Conservation (phyloP, 2,113 vertebrate genomes). For the Crypturellus undulatus region DNA sequence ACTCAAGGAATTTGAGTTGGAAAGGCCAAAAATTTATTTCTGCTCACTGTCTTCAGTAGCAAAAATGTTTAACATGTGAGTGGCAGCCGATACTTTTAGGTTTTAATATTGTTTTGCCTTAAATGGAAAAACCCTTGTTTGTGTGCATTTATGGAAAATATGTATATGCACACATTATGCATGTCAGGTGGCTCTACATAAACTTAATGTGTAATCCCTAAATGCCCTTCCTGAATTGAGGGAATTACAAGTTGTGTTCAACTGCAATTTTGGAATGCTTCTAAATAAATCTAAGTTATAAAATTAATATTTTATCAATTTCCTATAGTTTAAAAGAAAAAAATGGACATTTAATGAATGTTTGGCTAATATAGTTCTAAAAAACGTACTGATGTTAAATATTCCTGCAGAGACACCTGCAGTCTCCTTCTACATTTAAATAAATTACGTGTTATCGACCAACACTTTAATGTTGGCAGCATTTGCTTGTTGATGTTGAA, state of each 20-base stretch:
- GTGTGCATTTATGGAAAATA: background rate
- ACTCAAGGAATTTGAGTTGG: background rate
- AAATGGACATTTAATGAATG: background rate
- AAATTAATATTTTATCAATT: background rate
- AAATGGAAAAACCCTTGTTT: background rate
- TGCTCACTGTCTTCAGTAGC: background rate
- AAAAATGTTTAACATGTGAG: background rate
- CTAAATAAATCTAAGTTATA: background rate
- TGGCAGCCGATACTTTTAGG: background rate
- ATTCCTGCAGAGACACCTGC: background rate
- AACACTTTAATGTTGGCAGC: background rate
- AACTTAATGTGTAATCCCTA: background rate
- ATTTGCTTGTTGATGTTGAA: background rate
- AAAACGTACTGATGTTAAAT: background rate
- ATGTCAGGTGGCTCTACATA: background rate
- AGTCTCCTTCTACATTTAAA: background rate
- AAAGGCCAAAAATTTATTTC: background rate
- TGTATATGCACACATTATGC: background rate
- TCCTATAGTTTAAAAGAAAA: background rate
- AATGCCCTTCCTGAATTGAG: background rate
- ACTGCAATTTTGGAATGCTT: background rate
- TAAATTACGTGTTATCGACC: background rate
- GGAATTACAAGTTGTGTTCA: background rate
- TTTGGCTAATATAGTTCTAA: background rate
- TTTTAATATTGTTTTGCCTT: background rate